Percentiles rank a stretch among this genome's conserved stretches.
Conservation (phyloP, 1,140 invertebrate species). For the Helicoverpa zea region DNA sequence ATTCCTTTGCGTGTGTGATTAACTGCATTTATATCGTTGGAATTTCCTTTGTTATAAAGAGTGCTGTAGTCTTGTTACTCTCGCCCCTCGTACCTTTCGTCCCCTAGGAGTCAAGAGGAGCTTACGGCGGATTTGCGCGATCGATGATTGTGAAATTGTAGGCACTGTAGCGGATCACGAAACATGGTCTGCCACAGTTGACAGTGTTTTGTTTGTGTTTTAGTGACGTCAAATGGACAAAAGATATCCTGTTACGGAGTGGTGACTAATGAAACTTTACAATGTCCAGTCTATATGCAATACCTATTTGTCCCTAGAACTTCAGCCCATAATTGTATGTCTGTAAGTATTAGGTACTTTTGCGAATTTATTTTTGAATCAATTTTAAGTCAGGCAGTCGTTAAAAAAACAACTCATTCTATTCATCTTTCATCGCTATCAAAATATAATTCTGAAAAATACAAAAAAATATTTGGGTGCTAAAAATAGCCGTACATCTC, state of each 20-base stretch:
- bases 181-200: neutral
- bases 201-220: neutral
- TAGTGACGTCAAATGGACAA: neutral
- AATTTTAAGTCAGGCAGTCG: too few relatives aligned
- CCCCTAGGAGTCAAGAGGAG: slow-evolving; percentile 61
- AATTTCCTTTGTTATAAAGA: slow-evolving; percentile 72
- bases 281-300: too few relatives aligned
- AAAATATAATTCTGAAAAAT: neutral
- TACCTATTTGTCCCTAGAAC: too few relatives aligned
- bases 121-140: slow-evolving; percentile 73
- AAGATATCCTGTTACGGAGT: neutral
- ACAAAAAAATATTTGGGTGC: slow-evolving; percentile 5
- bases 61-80: slow-evolving; percentile 63
- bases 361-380: too few relatives aligned
- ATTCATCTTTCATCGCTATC: neutral
- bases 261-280: too few relatives aligned
- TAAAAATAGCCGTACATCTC: slow-evolving; percentile 20
- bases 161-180: slow-evolving; percentile 41
- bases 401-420: neutral
- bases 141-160: slow-evolving; percentile 67
- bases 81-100: slow-evolving; percentile 51
- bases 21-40: slow-evolving; percentile 61
- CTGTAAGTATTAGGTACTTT: too few relatives aligned
- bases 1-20: slow-evolving; percentile 62
- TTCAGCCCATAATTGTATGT: too few relatives aligned